phyloP scores from a whole-genome alignment of 2,888 invertebrate genomes.

The Aricia artaxerxes region DNA sequence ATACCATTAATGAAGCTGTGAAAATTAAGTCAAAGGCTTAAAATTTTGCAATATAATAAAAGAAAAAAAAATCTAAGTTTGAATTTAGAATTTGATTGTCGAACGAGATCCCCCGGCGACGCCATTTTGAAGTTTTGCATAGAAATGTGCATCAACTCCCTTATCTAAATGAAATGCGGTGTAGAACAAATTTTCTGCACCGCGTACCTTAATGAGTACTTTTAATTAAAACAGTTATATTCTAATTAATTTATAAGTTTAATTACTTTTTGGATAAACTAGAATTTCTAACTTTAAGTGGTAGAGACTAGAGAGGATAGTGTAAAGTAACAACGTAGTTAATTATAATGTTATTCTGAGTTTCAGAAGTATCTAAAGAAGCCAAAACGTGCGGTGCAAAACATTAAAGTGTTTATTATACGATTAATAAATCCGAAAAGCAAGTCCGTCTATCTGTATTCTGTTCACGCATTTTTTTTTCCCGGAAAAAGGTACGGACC shows the following conservation, averaged over 20 bases:
- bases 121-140: conserved; percentile 51
- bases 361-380: too few species aligned
- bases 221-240: not conserved
- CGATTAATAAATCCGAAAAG: too few species aligned
- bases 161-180: conserved; percentile 41
- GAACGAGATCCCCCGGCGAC: conserved; percentile 42
- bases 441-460: too few species aligned
- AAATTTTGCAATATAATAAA: too few species aligned
- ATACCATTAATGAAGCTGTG: too few species aligned
- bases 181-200: conserved; percentile 5
- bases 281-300: not conserved
- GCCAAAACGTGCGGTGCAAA: too few species aligned
- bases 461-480: too few species aligned
- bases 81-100: not conserved
- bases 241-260: not conserved
- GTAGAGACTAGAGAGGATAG: not conserved
- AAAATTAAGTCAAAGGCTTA: too few species aligned
- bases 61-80: not conserved
- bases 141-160: conserved; percentile 48
- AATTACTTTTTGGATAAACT: not conserved
- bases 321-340: too few species aligned
- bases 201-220: not conserved
- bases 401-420: too few species aligned
- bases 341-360: too few species aligned
- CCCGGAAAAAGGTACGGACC: too few species aligned